Evolutionary conservation across 2,888 invertebrate species (phyloP).

Genomic region (Dione vanillae): DNA sequence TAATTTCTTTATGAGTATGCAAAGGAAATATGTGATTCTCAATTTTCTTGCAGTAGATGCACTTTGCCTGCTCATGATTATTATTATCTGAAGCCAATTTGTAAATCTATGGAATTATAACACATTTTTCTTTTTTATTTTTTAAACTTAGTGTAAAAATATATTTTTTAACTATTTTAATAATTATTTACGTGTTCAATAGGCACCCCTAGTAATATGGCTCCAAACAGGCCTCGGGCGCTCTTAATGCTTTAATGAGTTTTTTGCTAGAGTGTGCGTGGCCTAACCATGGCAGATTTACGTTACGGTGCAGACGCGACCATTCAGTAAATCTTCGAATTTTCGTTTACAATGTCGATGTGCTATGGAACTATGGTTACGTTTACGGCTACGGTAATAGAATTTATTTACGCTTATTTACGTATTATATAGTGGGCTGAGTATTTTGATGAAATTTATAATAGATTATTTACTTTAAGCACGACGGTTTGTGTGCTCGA

Average conservation of each 20-base stretch:
- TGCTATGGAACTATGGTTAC: slow-evolving; percentile 11
- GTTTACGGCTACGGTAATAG: not conserved
- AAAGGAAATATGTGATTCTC: not conserved
- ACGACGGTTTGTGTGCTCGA: too few relatives aligned
- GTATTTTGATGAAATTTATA: not conserved
- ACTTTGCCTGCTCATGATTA: too few relatives aligned
- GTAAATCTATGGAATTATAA: too few relatives aligned
- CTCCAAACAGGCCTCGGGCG: slow-evolving; percentile 38
- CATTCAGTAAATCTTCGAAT: slow-evolving; percentile 46
- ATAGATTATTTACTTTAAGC: too few relatives aligned
- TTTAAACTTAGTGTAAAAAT: too few relatives aligned
- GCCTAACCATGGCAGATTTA: slow-evolving; percentile 48
- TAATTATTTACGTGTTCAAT: slow-evolving; percentile 12
- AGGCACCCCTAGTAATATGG: slow-evolving; percentile 41
- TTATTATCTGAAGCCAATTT: too few relatives aligned
- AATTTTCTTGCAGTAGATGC: not conserved
- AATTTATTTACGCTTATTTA: not conserved
- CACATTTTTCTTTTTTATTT: too few relatives aligned
- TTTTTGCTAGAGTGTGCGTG: slow-evolving; percentile 47
- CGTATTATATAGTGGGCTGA: not conserved
- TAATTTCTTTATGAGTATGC: not conserved
- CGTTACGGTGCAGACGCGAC: slow-evolving; percentile 45
- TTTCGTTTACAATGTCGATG: slow-evolving; percentile 44
- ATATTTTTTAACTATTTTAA: not conserved
- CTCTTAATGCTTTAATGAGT: slow-evolving; percentile 51